Percentiles rank a stretch among this genome's conserved stretches.
These are phyloP conservation scores for Dolomedes plantarius DNA, from an alignment of 2,888 invertebrate genomes.

Conservation along the genomic window DNA sequence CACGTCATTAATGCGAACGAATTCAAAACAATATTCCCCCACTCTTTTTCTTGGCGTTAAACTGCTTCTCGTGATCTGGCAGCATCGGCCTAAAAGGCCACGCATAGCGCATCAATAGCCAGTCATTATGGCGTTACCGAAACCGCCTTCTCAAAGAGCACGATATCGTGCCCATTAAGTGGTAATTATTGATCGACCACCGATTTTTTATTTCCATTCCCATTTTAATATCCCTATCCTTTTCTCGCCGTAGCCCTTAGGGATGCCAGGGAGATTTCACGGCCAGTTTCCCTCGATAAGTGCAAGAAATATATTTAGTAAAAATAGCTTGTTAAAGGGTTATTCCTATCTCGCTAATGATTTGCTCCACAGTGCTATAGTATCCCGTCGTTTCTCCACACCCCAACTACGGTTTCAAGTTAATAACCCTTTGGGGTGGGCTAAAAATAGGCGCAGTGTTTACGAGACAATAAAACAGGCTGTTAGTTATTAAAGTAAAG, in stretches of 20 bases:
- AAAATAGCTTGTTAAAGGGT: no score
- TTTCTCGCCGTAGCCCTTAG: constrained; percentile 17
- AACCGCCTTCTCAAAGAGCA: constrained; percentile 34
- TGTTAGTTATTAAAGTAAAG: no score
- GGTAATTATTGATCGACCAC: constrained; percentile 44
- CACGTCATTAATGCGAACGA: constrained; percentile 41
- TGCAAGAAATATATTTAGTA: no score
- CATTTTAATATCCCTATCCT: constrained; percentile 24
- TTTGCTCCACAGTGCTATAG: no score
- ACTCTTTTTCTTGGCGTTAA: constrained; percentile 44
- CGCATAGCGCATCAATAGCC: constrained; percentile 51
- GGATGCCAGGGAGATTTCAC: no score
- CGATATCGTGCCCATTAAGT: constrained; percentile 63
- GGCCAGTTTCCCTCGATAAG: no score
- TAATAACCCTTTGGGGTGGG: no score
- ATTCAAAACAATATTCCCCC: constrained; percentile 61
- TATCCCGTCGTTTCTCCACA: no score
- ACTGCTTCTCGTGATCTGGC: constrained; percentile 47
- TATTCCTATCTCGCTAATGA: no score
- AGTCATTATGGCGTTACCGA: constrained; percentile 46
- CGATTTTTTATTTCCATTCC: constrained; percentile 28
- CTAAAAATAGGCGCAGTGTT: no score
- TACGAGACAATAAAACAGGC: no score
- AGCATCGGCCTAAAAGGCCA: constrained; percentile 56
- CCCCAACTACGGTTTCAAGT: no score